Conservation (phyloP, 2,113 vertebrate species). For the Tautogolabrus adspersus region DNA sequence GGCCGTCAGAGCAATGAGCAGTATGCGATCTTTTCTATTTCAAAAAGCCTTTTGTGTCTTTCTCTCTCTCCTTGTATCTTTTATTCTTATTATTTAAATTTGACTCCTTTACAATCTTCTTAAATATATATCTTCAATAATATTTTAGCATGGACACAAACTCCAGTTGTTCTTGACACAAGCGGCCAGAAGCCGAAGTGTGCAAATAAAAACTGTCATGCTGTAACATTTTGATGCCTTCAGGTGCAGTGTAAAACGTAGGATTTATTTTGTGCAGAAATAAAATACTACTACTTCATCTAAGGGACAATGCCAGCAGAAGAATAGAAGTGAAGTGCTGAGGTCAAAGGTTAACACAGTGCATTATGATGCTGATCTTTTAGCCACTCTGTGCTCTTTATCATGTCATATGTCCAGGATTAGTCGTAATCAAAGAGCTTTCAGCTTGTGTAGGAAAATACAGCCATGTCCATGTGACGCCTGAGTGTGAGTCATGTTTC, state of each 20-base stretch:
- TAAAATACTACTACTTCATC: too few species aligned
- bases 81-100: too few species aligned
- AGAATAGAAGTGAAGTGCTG: neutral
- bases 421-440: slow-evolving; percentile 43
- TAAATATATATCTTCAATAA: too few species aligned
- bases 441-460: slow-evolving; percentile 35
- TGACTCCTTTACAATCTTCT: too few species aligned
- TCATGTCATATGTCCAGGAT: slow-evolving; percentile 26
- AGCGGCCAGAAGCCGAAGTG: too few species aligned
- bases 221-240: slow-evolving; percentile 8
- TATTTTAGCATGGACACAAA: too few species aligned
- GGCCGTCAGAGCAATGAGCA: too few species aligned
- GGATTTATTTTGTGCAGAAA: slow-evolving; percentile 10
- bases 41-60: too few species aligned
- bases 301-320: neutral
- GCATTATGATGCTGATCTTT: slow-evolving; percentile 2
- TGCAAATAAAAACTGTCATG: neutral
- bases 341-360: neutral
- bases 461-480: slow-evolving; percentile 7
- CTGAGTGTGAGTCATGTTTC: slow-evolving; percentile 42
- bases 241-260: neutral
- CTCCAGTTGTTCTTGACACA: too few species aligned
- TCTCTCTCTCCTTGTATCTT: too few species aligned
- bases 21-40: too few species aligned
- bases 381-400: neutral